A percentile compares a stretch with the other conserved stretches of the same genome.
Evolutionary conservation across 2,888 invertebrate genomes (phyloP).

Genomic region (Netelia virgata): DNA sequence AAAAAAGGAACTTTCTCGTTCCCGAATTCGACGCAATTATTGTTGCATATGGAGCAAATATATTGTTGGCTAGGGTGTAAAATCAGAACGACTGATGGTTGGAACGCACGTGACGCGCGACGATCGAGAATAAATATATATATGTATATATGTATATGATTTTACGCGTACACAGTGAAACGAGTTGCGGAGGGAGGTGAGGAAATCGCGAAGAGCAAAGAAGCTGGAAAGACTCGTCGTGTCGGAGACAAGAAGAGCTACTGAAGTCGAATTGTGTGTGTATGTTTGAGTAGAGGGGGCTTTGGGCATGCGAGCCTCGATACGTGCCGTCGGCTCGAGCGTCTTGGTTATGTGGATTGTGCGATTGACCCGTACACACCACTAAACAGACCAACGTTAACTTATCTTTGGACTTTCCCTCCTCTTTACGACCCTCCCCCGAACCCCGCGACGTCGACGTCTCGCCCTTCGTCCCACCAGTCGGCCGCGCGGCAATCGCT

Average conservation of each 20-base stretch:
- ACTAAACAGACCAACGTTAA: slow-evolving; percentile 77
- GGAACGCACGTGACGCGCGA: slow-evolving; percentile 59
- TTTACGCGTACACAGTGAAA: slow-evolving; percentile 23
- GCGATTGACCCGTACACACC: slow-evolving; percentile 75
- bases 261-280: slow-evolving; percentile 61
- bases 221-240: slow-evolving; percentile 53
- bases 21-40: neutral
- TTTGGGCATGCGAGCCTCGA: slow-evolving; percentile 26
- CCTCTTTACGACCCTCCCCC: slow-evolving; percentile 71
- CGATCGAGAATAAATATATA: neutral
- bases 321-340: slow-evolving; percentile 44
- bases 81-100: neutral
- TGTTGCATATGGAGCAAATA: neutral
- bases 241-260: slow-evolving; percentile 65
- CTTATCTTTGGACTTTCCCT: slow-evolving; percentile 84
- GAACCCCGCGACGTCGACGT: slow-evolving; percentile 46
- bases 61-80: neutral
- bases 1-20: slow-evolving; percentile 21
- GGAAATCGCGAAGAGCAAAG: slow-evolving; percentile 30
- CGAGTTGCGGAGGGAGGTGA: slow-evolving; percentile 6
- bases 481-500: slow-evolving; percentile 67
- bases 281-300: slow-evolving; percentile 38
- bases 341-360: slow-evolving; percentile 73
- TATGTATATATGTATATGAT: neutral
- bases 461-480: slow-evolving; percentile 65